Base-by-base conservation (phyloP, 2,888 invertebrate species). In the Melipona beecheii region DNA sequence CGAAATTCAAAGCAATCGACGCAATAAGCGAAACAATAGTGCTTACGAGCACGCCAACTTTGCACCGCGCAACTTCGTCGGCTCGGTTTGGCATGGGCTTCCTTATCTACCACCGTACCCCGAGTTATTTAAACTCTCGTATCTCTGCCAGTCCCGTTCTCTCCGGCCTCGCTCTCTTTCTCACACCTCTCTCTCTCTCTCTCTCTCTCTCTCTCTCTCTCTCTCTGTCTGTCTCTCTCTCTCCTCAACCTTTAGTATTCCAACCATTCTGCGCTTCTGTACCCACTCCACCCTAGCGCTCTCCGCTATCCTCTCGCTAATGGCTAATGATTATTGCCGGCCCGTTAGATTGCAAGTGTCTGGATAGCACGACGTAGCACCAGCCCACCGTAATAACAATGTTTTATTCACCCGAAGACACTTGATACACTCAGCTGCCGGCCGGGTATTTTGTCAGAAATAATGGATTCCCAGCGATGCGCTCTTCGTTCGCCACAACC, bases 1-100 rank as follows among this genome's bases (percentile, higher is more conserved):
- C 86, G 85, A 91, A 90, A 91, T 91, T 86, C 87, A 89, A 88
- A 90, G 89, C 88, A 87, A 91, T 90, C 87, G 87, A 86, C 81
- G 90, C 90, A 90, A 90, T 92, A 90, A 90, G 88, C 87, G 87
- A 90, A 91, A 92, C 90, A 91, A 92, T 91, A 89, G 92, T 90
- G 87, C 88, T 89, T 87, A 84, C 86, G 78, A 88, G 83, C 83
- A 88, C 84, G 89, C 86, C 83, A 91, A 90, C 89, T 91, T 89
- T 77, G 84, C 81, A 68, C 81, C 74, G 83, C 52, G 82, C 83
- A 90, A 90, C 89, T 90, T 86, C 81, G 81, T 74, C 84, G 85
- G 79, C 75, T 79, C 84, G 83, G 79, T 84, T 84, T 78, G 82
- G 69, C 79, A 79, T 77, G 86, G 83, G 84, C 81, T 90, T 87